These are phyloP conservation scores for Scleropages formosus DNA, from an alignment of 2,797 vertebrate species.

Conservation along the genomic window DNA sequence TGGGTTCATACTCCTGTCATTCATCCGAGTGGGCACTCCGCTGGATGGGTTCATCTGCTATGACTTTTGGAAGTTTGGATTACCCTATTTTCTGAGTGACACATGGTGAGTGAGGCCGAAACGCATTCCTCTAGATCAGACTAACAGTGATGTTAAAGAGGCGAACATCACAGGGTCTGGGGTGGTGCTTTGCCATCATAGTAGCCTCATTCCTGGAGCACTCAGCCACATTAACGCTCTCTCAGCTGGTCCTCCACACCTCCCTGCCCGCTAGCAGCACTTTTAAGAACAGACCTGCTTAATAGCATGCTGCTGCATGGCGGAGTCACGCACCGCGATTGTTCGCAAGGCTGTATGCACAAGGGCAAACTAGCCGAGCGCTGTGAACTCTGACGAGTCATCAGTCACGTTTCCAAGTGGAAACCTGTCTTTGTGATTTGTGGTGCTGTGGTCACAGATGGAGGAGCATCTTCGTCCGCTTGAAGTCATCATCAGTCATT, in stretches of 20 bases:
- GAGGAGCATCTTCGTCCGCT: no score
- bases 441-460: no score
- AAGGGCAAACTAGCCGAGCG: slow-evolving; percentile 8
- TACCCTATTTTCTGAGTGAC: no score
- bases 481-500: no score
- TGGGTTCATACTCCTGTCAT: not conserved
- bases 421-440: no score
- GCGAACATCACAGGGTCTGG: not conserved
- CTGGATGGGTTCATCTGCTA: not conserved
- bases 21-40: no score
- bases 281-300: slow-evolving; percentile 41
- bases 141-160: not conserved
- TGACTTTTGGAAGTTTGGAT: not conserved
- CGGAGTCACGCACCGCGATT: slow-evolving; percentile 35
- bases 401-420: no score
- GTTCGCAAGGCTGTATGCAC: slow-evolving; percentile 28
- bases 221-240: slow-evolving; percentile 44
- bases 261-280: slow-evolving; percentile 29
- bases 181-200: no score
- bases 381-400: no score
- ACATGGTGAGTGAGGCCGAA: no score
- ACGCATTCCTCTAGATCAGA: not conserved
- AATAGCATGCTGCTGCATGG: slow-evolving; percentile 25
- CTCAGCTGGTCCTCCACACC: slow-evolving; percentile 25
- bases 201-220: no score